These are phyloP conservation scores for Drosophila nannoptera DNA, from an alignment of 1,140 invertebrate species.

Conservation along the genomic window DNA sequence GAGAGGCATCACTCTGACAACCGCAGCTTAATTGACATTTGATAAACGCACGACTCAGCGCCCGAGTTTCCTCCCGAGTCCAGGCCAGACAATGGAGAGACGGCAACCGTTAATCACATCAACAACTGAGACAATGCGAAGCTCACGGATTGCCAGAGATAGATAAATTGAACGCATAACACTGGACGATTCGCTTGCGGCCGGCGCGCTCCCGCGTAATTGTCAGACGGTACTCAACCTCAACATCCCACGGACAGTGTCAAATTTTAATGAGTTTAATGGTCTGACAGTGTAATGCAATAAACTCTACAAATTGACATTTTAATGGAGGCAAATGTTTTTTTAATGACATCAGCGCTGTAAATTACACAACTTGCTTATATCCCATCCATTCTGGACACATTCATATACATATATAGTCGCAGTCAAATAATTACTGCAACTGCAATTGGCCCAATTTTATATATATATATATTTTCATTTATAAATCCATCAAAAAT, in stretches of 20 bases:
- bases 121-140: slow-evolving; percentile 12
- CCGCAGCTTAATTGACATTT: slow-evolving; percentile 71
- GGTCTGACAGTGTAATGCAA: slow-evolving; percentile 55
- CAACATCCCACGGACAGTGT: slow-evolving; percentile 27
- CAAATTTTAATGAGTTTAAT: slow-evolving; percentile 73
- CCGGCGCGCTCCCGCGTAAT: background rate
- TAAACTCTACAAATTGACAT: slow-evolving; percentile 59
- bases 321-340: slow-evolving; percentile 67
- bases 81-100: slow-evolving; percentile 29
- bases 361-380: slow-evolving; percentile 1
- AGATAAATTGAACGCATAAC: slow-evolving; percentile 60
- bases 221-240: slow-evolving; percentile 9
- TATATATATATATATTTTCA: too few relatives aligned
- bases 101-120: slow-evolving; percentile 49
- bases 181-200: slow-evolving; percentile 14
- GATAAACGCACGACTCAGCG: slow-evolving; percentile 62
- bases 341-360: slow-evolving; percentile 62
- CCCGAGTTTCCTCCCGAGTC: background rate
- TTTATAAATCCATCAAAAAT: too few relatives aligned
- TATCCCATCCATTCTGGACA: background rate
- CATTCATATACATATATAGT: background rate
- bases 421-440: too few relatives aligned
- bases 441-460: too few relatives aligned
- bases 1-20: slow-evolving; percentile 45
- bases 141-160: slow-evolving; percentile 40